Conservation (phyloP, 2,888 invertebrate genomes). For the Hedychridium roseum region DNA sequence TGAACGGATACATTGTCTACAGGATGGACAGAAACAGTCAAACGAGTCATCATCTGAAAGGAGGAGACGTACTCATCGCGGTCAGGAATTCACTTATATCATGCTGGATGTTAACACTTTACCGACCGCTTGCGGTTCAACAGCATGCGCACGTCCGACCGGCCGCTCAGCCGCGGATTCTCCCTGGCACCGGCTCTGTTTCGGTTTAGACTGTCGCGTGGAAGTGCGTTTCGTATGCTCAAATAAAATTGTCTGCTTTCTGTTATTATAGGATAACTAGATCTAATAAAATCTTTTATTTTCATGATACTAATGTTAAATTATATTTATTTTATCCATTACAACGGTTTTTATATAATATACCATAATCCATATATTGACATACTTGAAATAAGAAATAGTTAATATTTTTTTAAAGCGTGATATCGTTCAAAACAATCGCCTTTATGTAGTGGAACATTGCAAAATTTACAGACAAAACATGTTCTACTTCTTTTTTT, state of each 20-base stretch:
- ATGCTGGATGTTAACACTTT: too few relatives aligned
- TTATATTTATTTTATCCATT: conserved; percentile 19
- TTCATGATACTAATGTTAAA: too few relatives aligned
- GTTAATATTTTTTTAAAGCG: conserved; percentile 19
- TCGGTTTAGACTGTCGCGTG: too few relatives aligned
- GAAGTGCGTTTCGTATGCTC: conserved; percentile 4
- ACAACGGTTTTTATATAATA: conserved; percentile 3
- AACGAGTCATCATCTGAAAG: too few relatives aligned
- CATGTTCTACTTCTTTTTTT: conserved; percentile 23
- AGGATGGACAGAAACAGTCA: too few relatives aligned
- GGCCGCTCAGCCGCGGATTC: too few relatives aligned
- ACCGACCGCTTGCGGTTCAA: too few relatives aligned
- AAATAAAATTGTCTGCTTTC: conserved; percentile 5
- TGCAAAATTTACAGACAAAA: conserved; percentile 24
- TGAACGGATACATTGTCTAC: too few relatives aligned
- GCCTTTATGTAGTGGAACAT: conserved; percentile 21
- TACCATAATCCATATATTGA: conserved; percentile 7
- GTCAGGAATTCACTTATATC: too few relatives aligned
- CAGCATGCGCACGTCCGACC: too few relatives aligned
- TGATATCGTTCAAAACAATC: conserved; percentile 18
- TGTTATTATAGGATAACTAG: conserved; percentile 10
- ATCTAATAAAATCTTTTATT: conserved; percentile 12
- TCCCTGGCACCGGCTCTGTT: too few relatives aligned
- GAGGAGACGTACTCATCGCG: too few relatives aligned
- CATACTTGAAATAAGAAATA: conserved; percentile 11